These are phyloP conservation scores for Clavelina lepadiformis DNA, from an alignment of 23 tunicate species.

Conservation along the genomic window DNA sequence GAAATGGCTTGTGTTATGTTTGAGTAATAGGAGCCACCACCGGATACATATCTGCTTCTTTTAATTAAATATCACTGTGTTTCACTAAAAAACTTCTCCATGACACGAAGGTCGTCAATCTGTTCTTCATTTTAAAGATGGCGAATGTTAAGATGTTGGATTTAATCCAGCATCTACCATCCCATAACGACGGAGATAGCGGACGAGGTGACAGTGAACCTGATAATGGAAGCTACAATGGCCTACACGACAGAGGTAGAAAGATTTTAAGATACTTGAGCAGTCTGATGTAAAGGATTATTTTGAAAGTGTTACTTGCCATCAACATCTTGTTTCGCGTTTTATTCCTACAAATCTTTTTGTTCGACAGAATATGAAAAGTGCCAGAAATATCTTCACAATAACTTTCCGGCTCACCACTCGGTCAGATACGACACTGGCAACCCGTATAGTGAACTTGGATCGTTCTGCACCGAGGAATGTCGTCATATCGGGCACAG, in stretches of 20 bases:
- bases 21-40: too few species aligned
- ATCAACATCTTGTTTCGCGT: too few species aligned
- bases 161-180: conserved; percentile 4
- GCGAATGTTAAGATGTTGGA: too few species aligned
- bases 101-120: too few species aligned
- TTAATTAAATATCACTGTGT: too few species aligned
- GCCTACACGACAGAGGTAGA: conserved; percentile 17
- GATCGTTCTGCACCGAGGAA: conserved; percentile 30
- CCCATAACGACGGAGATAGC: conserved; percentile 52
- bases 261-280: too few species aligned
- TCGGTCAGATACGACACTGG: conserved; percentile 3
- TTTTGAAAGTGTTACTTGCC: too few species aligned
- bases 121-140: too few species aligned
- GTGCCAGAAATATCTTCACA: not conserved
- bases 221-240: conserved; percentile 41
- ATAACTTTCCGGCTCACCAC: not conserved
- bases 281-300: too few species aligned
- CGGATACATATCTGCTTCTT: too few species aligned
- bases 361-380: not conserved
- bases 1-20: not conserved
- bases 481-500: conserved; percentile 46
- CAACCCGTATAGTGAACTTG: conserved; percentile 10
- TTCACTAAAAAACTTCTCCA: too few species aligned
- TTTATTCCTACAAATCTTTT: too few species aligned
- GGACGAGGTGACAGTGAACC: conserved; percentile 87